Evolutionary conservation across 1,140 invertebrate genomes (phyloP), one percentile per base, ranked within the genome.

Genomic region (Brachionus plicatilis): DNA sequence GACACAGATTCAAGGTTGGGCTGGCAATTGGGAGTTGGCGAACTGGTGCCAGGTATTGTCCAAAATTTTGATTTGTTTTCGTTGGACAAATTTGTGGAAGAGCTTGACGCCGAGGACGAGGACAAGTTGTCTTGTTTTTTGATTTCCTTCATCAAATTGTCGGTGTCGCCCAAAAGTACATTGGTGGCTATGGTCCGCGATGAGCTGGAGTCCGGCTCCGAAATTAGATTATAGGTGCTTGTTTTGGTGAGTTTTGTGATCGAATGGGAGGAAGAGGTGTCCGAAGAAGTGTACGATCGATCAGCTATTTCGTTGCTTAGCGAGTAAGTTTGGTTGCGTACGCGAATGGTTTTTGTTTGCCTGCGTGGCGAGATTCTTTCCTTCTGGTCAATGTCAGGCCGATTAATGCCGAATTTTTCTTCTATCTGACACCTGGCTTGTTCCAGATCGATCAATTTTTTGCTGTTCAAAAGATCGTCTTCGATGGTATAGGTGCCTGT

Each of bases 401-500:
- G 7, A 14, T 14, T 50, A 27, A 76, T 76, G 14, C 72, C 72
- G 27, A 76, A 76, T 76, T 47, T 76, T 76, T 76, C 20, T 8
- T 76, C 72, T 6, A 76, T 76, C 20, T 37, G 33, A 37, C 33
- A 37, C 33, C 33, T 4, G 7, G 33, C 33, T 37, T 37, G 33
- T 6, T 47, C 72, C n/a, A 27, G 11, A 76, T 50, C 45, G 12
- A 29, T 8, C 7, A 50, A 33, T 27, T 47, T 50, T 50, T 76
- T 76, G 20, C 43, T 76, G 7, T 76, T 20, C 12, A 50, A 3
- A 3, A 76, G 20, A 76, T 76, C 72, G 47, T 76, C 72, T 33
- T 76, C 72, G 11, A 76, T 76, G 11, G 72, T 76, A 29, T 76
- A 76, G 17, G 72, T 76, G 27, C 72, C 72, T 37, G 72, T 76